Percentiles rank a stretch among this genome's conserved stretches.
These are phyloP conservation scores for Tadarida brasiliensis DNA, from an alignment of 2,797 vertebrate species.

Conservation along the genomic window DNA sequence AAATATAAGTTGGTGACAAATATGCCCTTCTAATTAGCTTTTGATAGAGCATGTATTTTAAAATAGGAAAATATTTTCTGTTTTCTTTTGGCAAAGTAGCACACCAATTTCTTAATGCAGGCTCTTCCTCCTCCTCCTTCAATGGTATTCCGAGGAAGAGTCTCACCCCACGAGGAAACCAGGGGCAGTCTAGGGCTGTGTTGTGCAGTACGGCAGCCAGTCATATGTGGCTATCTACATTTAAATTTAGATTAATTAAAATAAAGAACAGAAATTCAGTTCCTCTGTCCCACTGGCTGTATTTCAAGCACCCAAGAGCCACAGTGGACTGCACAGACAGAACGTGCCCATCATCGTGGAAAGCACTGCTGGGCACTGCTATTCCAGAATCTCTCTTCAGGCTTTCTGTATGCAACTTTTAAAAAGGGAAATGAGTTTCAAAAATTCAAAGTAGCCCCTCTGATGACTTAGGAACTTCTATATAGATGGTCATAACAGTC, in stretches of 20 bases:
- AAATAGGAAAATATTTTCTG: not conserved
- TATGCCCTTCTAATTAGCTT: not conserved
- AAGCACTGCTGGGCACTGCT: not conserved
- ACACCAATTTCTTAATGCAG: not conserved
- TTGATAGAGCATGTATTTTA: not conserved
- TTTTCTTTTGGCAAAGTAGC: conserved; percentile 19
- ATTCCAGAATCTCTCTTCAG: conserved; percentile 66
- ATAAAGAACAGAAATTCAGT: not conserved
- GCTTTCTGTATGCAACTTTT: conserved; percentile 61
- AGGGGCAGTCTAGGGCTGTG: not conserved
- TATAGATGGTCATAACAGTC: conserved; percentile 56
- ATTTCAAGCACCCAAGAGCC: not conserved
- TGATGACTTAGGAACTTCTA: conserved; percentile 52
- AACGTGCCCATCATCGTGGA: rapidly evolving
- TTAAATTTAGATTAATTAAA: conserved; percentile 25
- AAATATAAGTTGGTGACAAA: conserved; percentile 16
- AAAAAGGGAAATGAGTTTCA: conserved; percentile 64
- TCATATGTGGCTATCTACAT: not conserved
- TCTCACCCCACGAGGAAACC: not conserved
- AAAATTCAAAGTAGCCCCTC: conserved; percentile 68
- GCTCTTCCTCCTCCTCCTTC: not conserved
- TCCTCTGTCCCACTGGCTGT: not conserved
- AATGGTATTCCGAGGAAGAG: not conserved
- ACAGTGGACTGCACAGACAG: not conserved
- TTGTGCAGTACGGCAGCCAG: not conserved